These are phyloP conservation scores for Ophonus ardosiacus DNA, from an alignment of 2,888 invertebrate genomes.

Conservation along the genomic window DNA sequence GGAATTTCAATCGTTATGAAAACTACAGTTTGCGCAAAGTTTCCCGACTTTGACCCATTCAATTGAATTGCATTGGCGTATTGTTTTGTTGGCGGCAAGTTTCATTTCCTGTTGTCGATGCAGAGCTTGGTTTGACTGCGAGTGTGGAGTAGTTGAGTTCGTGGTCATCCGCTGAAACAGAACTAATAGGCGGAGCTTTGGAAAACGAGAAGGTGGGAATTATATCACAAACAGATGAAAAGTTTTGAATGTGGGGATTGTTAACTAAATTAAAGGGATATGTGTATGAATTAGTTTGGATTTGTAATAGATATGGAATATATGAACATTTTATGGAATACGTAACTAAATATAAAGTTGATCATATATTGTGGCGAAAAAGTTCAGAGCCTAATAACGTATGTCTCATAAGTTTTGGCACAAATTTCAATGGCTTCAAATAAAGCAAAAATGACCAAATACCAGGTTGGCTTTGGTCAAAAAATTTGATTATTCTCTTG, in stretches of 20 bases:
- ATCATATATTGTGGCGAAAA: too few species aligned
- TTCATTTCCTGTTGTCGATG: slow-evolving; percentile 37
- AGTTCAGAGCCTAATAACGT: too few species aligned
- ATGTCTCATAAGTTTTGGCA: too few species aligned
- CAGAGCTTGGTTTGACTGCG: not conserved
- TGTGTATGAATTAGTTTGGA: not conserved
- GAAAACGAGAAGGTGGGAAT: not conserved
- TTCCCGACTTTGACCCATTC: slow-evolving; percentile 28
- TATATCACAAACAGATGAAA: not conserved
- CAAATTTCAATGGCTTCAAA: too few species aligned
- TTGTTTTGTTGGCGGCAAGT: slow-evolving; percentile 6
- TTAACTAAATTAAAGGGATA: not conserved
- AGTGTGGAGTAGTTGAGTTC: not conserved
- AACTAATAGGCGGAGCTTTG: not conserved
- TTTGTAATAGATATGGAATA: too few species aligned
- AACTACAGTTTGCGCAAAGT: not conserved
- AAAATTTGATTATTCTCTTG: too few species aligned
- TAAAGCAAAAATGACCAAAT: too few species aligned
- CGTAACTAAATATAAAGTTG: too few species aligned
- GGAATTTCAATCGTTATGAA: slow-evolving; percentile 8
- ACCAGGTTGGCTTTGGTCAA: too few species aligned
- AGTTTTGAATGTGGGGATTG: not conserved
- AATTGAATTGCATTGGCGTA: slow-evolving; percentile 10
- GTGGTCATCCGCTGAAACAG: not conserved
- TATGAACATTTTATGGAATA: too few species aligned